Evolutionary conservation across 2,797 vertebrate species (phyloP), one percentile per base, ranked within the genome.

Genomic region (Emys orbicularis): DNA sequence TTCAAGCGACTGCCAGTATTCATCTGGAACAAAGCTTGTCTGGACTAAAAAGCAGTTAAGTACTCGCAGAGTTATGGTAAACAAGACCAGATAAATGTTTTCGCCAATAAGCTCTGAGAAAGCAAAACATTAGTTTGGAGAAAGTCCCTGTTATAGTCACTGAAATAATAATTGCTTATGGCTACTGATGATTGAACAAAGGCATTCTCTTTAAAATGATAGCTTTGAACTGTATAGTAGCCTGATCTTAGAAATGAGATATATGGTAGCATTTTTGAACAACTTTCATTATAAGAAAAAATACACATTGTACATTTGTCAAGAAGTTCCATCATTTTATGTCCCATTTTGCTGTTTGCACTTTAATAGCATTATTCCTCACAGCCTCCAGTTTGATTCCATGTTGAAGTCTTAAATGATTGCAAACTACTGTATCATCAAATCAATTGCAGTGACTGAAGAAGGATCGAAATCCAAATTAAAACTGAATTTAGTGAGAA

Each of bases 1-100:
- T 97, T 99, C 99, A 81, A 99, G 98, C 8, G 99, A 98, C 98
- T 99, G 99, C 99, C 99, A 99, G 94, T 99, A 99, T 92, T 99
- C 99, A 97, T 99, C 99, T 4, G 99, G 99, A 85, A 99, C 99
- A 74, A 99, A 99, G 97, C 99, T 99, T 95, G 98, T 99, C 97
- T 98, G 99, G 25, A 99, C 99, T 92, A 99, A 98, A 96, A 99
- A 80, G 97, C 99, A 99, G 98, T 99, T 99, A 31, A 99, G 90
- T 19, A 99, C 91, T 79, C 99, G 98, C 88, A 99, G 98, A 3
- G 92, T 87, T 90, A 99, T 91, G 29, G 96, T 97, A 57, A 99
- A 98, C 19, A 98, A 90, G n/a, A 98, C 93, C 50, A 99, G 89
- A 79, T 97, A 95, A 86, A 84, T 50, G 44, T 90, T 96, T 59